Evolutionary conservation across 1,140 invertebrate species (phyloP).

Genomic region (Stegodyphus mimosarum): DNA sequence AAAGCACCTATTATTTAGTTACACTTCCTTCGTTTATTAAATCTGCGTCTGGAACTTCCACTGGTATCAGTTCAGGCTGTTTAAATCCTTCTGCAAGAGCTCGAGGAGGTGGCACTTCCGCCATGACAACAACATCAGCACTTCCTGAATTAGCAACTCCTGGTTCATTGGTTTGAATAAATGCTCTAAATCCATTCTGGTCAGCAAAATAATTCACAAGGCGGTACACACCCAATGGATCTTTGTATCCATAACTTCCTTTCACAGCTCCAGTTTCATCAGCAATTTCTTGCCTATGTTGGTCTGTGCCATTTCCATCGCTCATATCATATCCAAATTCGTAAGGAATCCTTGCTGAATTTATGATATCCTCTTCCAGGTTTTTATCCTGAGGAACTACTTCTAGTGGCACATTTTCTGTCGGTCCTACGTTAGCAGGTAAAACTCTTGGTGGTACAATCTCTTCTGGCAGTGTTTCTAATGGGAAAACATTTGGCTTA

Average conservation of each 20-base stretch:
- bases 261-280: constrained; percentile 58
- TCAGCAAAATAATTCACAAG: constrained; percentile 63
- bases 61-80: not conserved
- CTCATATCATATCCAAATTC: constrained; percentile 62
- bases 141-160: constrained; percentile 58
- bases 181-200: constrained; percentile 60
- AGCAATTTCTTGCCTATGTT: constrained; percentile 58
- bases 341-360: constrained; percentile 15
- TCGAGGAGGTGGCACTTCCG: not conserved
- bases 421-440: not conserved
- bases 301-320: constrained; percentile 61
- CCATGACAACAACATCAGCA: constrained; percentile 56
- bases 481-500: not conserved
- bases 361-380: not conserved
- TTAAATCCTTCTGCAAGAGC: constrained; percentile 10
- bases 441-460: not conserved
- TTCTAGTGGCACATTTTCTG: not conserved
- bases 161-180: constrained; percentile 62
- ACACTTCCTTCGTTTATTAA: not conserved
- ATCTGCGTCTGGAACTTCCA: not conserved
- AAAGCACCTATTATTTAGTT: not conserved
- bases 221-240: constrained; percentile 56
- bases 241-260: constrained; percentile 62
- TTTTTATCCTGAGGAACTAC: not conserved
- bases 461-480: not conserved